Evolutionary conservation across 2,113 vertebrate species (phyloP).

Genomic region (Polyodon spathula): DNA sequence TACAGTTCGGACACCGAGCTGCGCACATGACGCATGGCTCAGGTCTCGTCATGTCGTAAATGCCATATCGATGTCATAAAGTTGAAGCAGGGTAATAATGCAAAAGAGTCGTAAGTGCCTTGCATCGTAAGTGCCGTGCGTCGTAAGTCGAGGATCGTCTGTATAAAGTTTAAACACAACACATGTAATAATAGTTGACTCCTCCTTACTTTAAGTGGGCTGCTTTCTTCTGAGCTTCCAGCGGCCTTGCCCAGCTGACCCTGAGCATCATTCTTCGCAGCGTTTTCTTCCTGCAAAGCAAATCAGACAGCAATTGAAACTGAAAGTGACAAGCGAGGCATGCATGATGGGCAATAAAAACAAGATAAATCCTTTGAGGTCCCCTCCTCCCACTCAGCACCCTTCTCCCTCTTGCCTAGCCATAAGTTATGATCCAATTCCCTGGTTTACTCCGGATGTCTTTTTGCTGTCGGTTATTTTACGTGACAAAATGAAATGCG

Average conservation of each 20-base stretch:
- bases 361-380: background rate
- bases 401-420: background rate
- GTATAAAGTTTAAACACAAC: too few relatives aligned
- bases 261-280: constrained; percentile 50
- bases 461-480: background rate
- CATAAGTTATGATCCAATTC: background rate
- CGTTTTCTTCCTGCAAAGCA: constrained; percentile 65
- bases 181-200: too few relatives aligned
- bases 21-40: too few relatives aligned
- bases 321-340: background rate
- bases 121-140: too few relatives aligned
- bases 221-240: constrained; percentile 59
- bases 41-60: too few relatives aligned
- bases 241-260: constrained; percentile 45
- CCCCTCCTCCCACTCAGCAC: background rate
- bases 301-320: constrained; percentile 21
- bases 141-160: too few relatives aligned
- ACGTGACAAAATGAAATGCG: background rate
- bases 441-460: background rate
- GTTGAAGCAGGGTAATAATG: too few relatives aligned
- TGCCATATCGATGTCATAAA: too few relatives aligned
- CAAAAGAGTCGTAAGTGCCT: too few relatives aligned
- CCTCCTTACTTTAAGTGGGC: constrained; percentile 58
- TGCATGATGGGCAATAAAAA: background rate
- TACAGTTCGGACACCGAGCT: too few relatives aligned